These are phyloP conservation scores for Danio tinwini DNA, from an alignment of 2,797 vertebrate genomes.

Conservation along the genomic window DNA sequence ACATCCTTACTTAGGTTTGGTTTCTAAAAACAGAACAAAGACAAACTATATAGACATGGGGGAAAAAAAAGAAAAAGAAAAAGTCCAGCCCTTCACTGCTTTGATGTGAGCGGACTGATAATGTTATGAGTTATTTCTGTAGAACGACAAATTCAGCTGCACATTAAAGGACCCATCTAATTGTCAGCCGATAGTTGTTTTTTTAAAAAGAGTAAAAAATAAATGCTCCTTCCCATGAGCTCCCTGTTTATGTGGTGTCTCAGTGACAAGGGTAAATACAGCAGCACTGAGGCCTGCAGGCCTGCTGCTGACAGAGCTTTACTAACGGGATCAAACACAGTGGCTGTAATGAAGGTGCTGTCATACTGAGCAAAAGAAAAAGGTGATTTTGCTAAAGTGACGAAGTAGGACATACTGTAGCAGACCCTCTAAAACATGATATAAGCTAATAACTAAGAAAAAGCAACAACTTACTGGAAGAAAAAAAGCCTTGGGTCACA, in stretches of 20 bases:
- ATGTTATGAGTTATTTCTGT: conserved; percentile 48
- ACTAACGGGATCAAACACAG: conserved; percentile 14
- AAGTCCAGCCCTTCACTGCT: conserved; percentile 38
- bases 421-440: conserved; percentile 12
- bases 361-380: conserved; percentile 38
- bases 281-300: conserved; percentile 19
- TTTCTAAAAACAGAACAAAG: conserved; percentile 61
- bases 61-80: conserved; percentile 23
- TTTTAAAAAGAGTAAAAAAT: conserved; percentile 37
- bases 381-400: conserved; percentile 47
- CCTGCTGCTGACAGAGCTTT: conserved; percentile 26
- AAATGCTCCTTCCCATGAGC: conserved; percentile 37
- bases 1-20: conserved; percentile 36
- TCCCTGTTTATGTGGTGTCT: conserved; percentile 12
- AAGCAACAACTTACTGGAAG: conserved; percentile 5
- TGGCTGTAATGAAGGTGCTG: conserved; percentile 42
- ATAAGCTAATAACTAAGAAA: conserved; percentile 29
- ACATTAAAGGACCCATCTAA: conserved; percentile 41
- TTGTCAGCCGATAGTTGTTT: conserved; percentile 31
- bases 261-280: conserved; percentile 37
- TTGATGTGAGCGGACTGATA: conserved; percentile 49
- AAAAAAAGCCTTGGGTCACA: conserved; percentile 29
- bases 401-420: conserved; percentile 35
- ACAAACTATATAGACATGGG: background rate
- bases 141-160: conserved; percentile 37